Percentiles rank a stretch among this genome's conserved stretches.
These are phyloP conservation scores for Rhogogaster chlorosoma DNA, from an alignment of 2,888 invertebrate genomes.

Conservation along the genomic window DNA sequence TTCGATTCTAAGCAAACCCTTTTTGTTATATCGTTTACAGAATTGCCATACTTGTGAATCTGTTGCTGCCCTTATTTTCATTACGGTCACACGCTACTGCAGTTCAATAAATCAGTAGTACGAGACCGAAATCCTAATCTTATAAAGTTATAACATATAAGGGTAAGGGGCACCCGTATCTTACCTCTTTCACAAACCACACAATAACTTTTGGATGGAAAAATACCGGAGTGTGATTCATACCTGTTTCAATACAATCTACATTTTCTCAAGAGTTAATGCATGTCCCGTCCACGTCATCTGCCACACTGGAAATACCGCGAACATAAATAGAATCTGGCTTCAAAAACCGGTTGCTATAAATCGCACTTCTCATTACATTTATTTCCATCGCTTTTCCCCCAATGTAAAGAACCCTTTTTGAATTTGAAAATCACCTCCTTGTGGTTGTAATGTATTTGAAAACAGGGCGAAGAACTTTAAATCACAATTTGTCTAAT, in stretches of 20 bases:
- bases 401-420: not conserved
- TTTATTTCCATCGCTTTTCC: not conserved
- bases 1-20: not conserved
- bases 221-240: not conserved
- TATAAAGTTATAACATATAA: conserved; percentile 12
- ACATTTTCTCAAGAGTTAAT: not conserved
- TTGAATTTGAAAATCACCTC: not conserved
- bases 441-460: too few relatives aligned
- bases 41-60: conserved; percentile 13
- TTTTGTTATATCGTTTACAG: conserved; percentile 1
- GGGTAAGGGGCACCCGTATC: not conserved
- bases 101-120: conserved; percentile 35
- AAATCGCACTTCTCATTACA: not conserved
- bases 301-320: not conserved
- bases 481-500: not conserved
- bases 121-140: conserved; percentile 38
- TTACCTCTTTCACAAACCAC: not conserved
- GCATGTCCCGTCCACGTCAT: not conserved
- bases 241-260: not conserved
- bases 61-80: conserved; percentile 19
- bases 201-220: not conserved
- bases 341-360: not conserved
- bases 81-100: conserved; percentile 46
- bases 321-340: not conserved
- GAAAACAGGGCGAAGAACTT: not conserved